phyloP scores from a whole-genome alignment of 2,888 invertebrate genomes.

The Mechanitis mazaeus region DNA sequence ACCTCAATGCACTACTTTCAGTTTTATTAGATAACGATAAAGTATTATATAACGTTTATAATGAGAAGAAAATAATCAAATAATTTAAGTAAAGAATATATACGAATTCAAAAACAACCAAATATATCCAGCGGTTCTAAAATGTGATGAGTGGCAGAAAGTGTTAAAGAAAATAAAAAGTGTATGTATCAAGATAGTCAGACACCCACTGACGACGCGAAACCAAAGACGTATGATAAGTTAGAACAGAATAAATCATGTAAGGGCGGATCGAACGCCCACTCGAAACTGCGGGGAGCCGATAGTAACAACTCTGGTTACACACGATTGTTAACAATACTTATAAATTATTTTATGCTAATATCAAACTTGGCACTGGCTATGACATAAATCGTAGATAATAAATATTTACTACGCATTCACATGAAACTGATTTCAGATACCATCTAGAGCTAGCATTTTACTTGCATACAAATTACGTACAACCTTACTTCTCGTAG shows the following conservation, averaged over 20 bases:
- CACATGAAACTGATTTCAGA: background rate
- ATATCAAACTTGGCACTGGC: conserved; percentile 9
- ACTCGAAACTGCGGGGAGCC: conserved; percentile 29
- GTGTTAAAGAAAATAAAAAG: background rate
- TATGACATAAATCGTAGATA: conserved; percentile 2
- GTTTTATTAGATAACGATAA: too few species aligned
- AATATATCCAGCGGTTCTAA: too few species aligned
- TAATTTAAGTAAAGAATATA: too few species aligned
- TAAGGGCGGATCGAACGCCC: conserved; percentile 24
- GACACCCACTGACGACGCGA: conserved; percentile 12
- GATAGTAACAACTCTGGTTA: conserved; percentile 14
- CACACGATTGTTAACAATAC: conserved; percentile 28
- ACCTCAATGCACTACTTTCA: too few species aligned
- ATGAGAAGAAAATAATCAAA: too few species aligned
- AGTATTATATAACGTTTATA: too few species aligned
- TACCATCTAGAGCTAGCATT: conserved; percentile 4
- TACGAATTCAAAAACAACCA: too few species aligned
- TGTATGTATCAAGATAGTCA: background rate
- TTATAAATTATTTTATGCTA: conserved; percentile 16
- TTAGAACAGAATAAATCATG: conserved; percentile 21
- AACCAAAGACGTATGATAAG: conserved; percentile 21
- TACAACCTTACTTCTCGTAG: background rate
- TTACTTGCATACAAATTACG: background rate
- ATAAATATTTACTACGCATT: conserved; percentile 6
- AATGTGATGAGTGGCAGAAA: too few species aligned